Base-by-base conservation (phyloP, 1,140 invertebrate genomes). In the Drosophila azteca region DNA sequence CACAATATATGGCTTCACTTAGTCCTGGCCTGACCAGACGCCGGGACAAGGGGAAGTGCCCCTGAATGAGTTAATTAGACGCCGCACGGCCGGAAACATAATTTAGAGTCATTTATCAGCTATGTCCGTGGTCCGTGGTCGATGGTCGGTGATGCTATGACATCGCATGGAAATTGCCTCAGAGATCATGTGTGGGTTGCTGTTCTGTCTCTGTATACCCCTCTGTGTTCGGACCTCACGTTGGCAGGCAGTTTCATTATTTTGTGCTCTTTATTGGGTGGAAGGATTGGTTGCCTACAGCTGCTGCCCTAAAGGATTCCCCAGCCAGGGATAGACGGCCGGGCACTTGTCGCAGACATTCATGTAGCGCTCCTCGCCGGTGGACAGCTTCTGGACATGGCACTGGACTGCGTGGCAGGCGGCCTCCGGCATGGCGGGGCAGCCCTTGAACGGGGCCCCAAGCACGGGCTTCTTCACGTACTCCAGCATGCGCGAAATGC, bases 281-380 rank as follows among this genome's bases (percentile, higher is more conserved):
- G 39, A 15, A n/a, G n/a, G 41, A 26, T 6, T 11, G 59, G 1
- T n/a, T 31, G 5, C 49, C 59, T 74, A 85, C 64, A 66, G 50
- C 59, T 67, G 51, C 60, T 55, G 46, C 20, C 92, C 92, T 39
- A 91, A 64, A 35, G 92, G 92, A 84, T 93, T 93, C 20, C 77
- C 81, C 53, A 93, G 62, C 92, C 92, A 93, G 39, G 92, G 92
- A 77, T 92, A 93, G 15, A 88, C 89, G 20, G 54, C 52, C 0
- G 92, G 92, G 59, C 92, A 93, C 45, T 82, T 63, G 64, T 90
- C 90, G 66, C 92, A 93, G 17, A 92, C 91, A 31, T 61, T 91
- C 90, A 93, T 92, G 59, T 92, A 92, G 39, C 92, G 91, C 24
- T 57, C 78, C 54, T 92, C 90, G 17, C 76, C 79, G 20, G 77